A percentile compares a stretch with the other conserved stretches of the same genome.
Conservation (phyloP, 2,113 vertebrate genomes). For the Alethe diademata region DNA sequence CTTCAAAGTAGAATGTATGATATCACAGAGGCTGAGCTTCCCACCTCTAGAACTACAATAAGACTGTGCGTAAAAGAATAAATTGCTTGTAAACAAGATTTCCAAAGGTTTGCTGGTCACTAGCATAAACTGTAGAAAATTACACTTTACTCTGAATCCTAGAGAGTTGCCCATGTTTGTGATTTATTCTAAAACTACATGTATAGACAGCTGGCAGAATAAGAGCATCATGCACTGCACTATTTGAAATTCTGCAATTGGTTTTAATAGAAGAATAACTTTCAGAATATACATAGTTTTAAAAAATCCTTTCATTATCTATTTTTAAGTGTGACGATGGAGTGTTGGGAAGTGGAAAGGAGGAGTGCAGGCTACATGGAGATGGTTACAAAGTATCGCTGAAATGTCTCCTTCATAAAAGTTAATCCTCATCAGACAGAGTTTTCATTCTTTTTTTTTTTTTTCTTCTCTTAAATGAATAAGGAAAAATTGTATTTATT, state of each 20-base stretch:
- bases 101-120: background rate
- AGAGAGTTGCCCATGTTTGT: background rate
- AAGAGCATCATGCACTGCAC: background rate
- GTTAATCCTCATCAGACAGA: background rate
- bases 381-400: background rate
- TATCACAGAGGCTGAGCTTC: background rate
- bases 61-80: background rate
- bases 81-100: background rate
- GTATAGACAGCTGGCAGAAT: background rate
- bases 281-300: background rate
- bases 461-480: background rate
- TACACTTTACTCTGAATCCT: background rate
- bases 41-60: background rate
- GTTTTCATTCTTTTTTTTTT: background rate
- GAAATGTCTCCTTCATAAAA: background rate
- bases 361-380: background rate
- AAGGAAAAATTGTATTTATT: background rate
- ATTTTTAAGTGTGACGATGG: background rate
- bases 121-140: background rate
- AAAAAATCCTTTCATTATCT: background rate
- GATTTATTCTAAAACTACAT: background rate
- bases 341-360: background rate
- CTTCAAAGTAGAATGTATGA: background rate
- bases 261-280: background rate
- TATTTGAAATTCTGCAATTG: background rate